Base-by-base conservation (phyloP, 2,888 invertebrate species). In the Steinernema hermaphroditum region DNA sequence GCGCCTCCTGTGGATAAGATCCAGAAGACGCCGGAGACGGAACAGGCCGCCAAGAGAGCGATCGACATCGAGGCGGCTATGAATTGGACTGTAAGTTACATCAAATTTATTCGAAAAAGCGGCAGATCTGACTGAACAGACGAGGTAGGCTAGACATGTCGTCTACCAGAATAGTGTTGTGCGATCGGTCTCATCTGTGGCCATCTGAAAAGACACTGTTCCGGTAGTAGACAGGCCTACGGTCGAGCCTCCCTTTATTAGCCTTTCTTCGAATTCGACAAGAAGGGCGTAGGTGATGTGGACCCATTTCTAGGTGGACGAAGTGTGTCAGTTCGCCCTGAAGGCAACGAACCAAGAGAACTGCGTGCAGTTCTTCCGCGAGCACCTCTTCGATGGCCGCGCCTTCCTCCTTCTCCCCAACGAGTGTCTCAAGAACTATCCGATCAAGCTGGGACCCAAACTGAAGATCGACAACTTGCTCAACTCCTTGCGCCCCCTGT, bases 301-400 rank as follows among this genome's bases (percentile, higher is more conserved):
- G n/a, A n/a, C n/a, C n/a, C n/a, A n/a, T n/a, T 46, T 46, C 22
- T n/a, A 46, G 46, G 22, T 46, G 9, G 46, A 46, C 9, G 46
- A 46, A 6, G n/a, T 46, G 16, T 14, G 24, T 2, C n/a, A 22
- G 12, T 54, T 54, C 19, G 8, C 19, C 2, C 54, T 24, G 27
- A 22, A 22, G 54, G 12, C 27, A 6, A 54, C 54, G 12, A 14
- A 54, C 9, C 9, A 22, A 6, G 27, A 22, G 27, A 12, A 2
- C 27, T 54, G 54, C 54, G 54, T 27, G 6, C 9, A 14, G 27
- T 27, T 54, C 54, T 54, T 54, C 54, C 22, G 54, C 2, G 54
- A 54, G 12, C 54, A 54, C 27, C 22, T 54, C 27, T 22, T 54
- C 54, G 54, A 54, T 27, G 54, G 54, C 27, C 54, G 54, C 14